phyloP scores from a whole-genome alignment of 2,113 vertebrate genomes.

The Spilogale gracilis region DNA sequence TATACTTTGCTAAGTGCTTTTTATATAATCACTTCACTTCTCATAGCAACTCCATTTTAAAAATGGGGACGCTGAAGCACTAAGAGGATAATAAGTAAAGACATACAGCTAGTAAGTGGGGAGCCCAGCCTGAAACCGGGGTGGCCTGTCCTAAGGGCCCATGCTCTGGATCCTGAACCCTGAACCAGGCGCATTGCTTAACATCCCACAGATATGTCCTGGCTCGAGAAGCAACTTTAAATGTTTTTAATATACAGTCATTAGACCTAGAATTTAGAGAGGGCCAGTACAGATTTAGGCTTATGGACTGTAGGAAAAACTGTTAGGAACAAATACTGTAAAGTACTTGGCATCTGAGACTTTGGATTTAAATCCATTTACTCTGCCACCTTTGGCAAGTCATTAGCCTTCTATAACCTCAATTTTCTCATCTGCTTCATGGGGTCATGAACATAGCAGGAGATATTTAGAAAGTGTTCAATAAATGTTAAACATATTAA shows the following conservation, averaged over 20 bases:
- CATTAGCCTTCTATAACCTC: not conserved
- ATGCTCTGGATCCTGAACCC: not conserved
- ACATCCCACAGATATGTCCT: not conserved
- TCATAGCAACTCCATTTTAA: not conserved
- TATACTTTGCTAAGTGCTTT: not conserved
- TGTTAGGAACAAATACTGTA: not conserved
- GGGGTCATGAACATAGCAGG: not conserved
- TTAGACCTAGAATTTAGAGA: not conserved
- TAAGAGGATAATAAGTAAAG: not conserved
- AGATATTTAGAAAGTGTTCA: slow-evolving; percentile 4
- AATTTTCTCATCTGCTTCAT: not conserved
- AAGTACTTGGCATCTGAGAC: not conserved
- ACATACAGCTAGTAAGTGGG: not conserved
- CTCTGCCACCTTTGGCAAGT: not conserved
- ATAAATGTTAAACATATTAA: not conserved
- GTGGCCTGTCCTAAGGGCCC: not conserved
- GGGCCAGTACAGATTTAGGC: not conserved
- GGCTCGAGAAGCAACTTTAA: not conserved
- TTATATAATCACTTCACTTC: not conserved
- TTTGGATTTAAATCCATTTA: not conserved
- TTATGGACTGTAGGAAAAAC: not conserved
- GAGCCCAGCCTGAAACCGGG: not conserved
- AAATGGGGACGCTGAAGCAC: not conserved
- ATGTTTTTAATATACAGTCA: not conserved
- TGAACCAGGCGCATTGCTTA: not conserved